Percentiles rank a stretch among this genome's conserved stretches.
These are phyloP conservation scores for Scaptomyza flava DNA, from an alignment of 2,888 invertebrate species.

Conservation along the genomic window DNA sequence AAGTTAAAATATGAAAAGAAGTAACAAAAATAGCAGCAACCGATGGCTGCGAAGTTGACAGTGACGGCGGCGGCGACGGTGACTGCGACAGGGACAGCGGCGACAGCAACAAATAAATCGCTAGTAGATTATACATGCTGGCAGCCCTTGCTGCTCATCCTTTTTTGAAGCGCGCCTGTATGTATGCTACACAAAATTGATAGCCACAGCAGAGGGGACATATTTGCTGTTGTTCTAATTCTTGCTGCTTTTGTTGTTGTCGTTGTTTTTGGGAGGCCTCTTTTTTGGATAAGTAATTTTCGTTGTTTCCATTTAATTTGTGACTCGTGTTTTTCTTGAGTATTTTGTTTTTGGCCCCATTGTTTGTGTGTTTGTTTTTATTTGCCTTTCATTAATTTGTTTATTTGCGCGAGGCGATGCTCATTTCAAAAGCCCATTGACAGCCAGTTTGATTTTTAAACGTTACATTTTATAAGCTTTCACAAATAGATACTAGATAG, in stretches of 20 bases:
- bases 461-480: constrained; percentile 60
- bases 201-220: constrained; percentile 68
- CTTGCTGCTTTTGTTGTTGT: constrained; percentile 15
- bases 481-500: constrained; percentile 50
- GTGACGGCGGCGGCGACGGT: constrained; percentile 28
- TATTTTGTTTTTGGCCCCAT: constrained; percentile 39
- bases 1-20: constrained; percentile 73
- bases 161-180: constrained; percentile 62
- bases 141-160: constrained; percentile 48
- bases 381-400: constrained; percentile 79
- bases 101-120: constrained; percentile 73
- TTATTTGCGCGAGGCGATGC: constrained; percentile 64
- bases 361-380: constrained; percentile 21
- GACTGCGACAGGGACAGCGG: constrained; percentile 30
- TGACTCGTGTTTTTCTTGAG: constrained; percentile 70
- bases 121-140: constrained; percentile 75
- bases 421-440: constrained; percentile 44
- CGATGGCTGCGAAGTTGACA: constrained; percentile 30
- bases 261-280: constrained; percentile 26
- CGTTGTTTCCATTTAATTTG: constrained; percentile 79
- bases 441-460: constrained; percentile 42
- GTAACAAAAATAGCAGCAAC: constrained; percentile 68
- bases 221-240: constrained; percentile 43
- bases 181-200: constrained; percentile 76
- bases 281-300: constrained; percentile 71